Evolutionary conservation across 2,113 vertebrate genomes (phyloP).

Genomic region (Pelobates fuscus): DNA sequence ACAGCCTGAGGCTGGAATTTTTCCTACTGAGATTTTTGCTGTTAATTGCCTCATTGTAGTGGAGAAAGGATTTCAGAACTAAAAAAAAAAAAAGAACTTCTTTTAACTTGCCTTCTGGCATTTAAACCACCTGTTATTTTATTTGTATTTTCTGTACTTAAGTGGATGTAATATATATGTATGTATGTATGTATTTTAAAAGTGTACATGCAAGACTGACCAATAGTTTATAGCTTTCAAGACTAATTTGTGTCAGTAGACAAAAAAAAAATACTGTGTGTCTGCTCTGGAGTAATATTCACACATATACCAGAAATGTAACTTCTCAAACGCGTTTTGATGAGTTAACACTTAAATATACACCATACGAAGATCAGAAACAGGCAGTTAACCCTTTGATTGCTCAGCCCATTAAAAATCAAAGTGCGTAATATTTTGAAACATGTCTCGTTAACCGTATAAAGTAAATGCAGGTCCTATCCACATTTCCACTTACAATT

Average conservation of each 20-base stretch:
- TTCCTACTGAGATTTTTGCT: conserved; percentile 38
- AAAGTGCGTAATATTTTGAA: too few species aligned
- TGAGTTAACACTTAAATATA: too few species aligned
- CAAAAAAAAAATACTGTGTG: too few species aligned
- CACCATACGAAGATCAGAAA: too few species aligned
- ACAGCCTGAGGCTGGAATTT: conserved; percentile 43
- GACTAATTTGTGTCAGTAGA: background rate
- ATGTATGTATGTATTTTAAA: conserved; percentile 4
- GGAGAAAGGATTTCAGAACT: conserved; percentile 36
- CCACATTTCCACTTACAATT: too few species aligned
- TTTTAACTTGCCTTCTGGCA: conserved; percentile 38
- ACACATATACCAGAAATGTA: background rate
- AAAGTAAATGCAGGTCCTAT: too few species aligned
- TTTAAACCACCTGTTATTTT: conserved; percentile 44
- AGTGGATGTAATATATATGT: conserved; percentile 33
- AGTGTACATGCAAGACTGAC: background rate
- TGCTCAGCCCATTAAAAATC: too few species aligned
- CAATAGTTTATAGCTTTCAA: background rate
- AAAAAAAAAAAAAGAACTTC: conserved; percentile 19
- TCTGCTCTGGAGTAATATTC: background rate
- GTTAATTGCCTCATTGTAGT: conserved; percentile 48
- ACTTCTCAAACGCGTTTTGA: background rate
- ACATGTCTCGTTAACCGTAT: too few species aligned
- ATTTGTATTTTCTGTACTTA: background rate
- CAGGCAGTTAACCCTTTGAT: too few species aligned